Evolutionary conservation across 2,113 vertebrate species (phyloP).

Genomic region (Pachycephala philippinensis): DNA sequence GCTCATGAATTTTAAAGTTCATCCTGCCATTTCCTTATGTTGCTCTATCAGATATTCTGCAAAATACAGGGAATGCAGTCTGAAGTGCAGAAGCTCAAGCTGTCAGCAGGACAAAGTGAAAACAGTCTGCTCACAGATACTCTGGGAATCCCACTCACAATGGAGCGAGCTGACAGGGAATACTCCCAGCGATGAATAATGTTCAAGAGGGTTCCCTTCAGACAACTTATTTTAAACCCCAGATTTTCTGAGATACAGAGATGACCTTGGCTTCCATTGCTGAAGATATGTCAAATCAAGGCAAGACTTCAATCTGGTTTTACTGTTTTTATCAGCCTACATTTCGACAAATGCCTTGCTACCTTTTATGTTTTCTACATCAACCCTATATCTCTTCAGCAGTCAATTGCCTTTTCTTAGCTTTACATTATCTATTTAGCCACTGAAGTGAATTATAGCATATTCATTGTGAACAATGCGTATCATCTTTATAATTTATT

Average conservation of each 20-base stretch:
- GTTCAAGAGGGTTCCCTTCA: constrained; percentile 61
- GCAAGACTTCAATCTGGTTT: constrained; percentile 73
- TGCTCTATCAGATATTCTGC: background rate
- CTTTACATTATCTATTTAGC: constrained; percentile 71
- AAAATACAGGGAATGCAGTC: background rate
- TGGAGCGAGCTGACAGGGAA: constrained; percentile 54
- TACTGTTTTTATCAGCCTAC: constrained; percentile 72
- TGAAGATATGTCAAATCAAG: constrained; percentile 75
- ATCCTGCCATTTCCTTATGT: constrained; percentile 16
- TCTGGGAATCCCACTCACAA: constrained; percentile 45
- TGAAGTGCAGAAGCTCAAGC: constrained; percentile 36
- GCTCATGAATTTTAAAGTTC: constrained; percentile 54
- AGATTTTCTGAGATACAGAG: constrained; percentile 68
- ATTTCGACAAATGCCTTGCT: constrained; percentile 69
- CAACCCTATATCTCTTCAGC: constrained; percentile 56
- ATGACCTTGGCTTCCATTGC: constrained; percentile 54
- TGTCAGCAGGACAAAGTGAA: constrained; percentile 35
- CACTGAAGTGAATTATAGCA: constrained; percentile 73
- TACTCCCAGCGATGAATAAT: constrained; percentile 60
- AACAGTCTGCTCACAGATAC: constrained; percentile 51
- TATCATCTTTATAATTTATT: constrained; percentile 68
- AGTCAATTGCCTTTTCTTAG: constrained; percentile 65
- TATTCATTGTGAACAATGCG: constrained; percentile 70
- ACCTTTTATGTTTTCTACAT: constrained; percentile 72
- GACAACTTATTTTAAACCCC: constrained; percentile 71